These are phyloP conservation scores for Polyergus mexicanus DNA, from an alignment of 1,140 invertebrate species.

Conservation along the genomic window DNA sequence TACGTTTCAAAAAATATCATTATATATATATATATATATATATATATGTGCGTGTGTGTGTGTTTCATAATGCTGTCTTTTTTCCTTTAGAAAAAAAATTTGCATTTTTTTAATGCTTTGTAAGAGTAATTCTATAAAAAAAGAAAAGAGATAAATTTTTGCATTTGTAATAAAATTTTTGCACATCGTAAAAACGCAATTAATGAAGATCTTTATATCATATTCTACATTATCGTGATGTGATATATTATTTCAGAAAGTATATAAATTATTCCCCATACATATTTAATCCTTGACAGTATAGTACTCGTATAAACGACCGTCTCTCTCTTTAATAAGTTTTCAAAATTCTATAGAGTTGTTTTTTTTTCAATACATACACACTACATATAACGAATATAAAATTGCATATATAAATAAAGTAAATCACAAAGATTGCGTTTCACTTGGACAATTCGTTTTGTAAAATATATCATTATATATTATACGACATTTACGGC, in stretches of 20 bases:
- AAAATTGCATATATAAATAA: constrained; percentile 52
- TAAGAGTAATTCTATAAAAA: constrained; percentile 23
- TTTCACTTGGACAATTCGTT: constrained; percentile 40
- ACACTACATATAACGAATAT: constrained; percentile 3
- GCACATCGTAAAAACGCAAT: constrained; percentile 42
- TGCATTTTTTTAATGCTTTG: constrained; percentile 25
- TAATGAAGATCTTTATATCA: constrained; percentile 10
- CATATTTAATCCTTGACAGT: constrained; percentile 15
- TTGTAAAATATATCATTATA: constrained; percentile 59
- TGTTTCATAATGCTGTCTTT: neutral
- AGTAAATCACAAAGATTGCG: constrained; percentile 13
- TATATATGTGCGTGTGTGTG: neutral
- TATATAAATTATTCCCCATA: constrained; percentile 5
- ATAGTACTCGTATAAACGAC: constrained; percentile 10
- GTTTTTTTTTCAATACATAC: neutral
- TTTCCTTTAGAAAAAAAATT: constrained; percentile 17
- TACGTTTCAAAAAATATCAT: constrained; percentile 17
- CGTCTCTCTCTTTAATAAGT: neutral
- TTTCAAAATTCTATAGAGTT: neutral
- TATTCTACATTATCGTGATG: constrained; percentile 37
- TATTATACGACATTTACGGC: constrained; percentile 32
- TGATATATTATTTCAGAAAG: constrained; percentile 31
- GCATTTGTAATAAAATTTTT: constrained; percentile 31
- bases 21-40: constrained; percentile 17
- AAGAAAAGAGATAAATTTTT: constrained; percentile 31